A percentile compares a stretch with the other conserved stretches of the same genome.
Evolutionary conservation across 2,797 vertebrate species (phyloP).

Genomic region (Sebastes cheni): DNA sequence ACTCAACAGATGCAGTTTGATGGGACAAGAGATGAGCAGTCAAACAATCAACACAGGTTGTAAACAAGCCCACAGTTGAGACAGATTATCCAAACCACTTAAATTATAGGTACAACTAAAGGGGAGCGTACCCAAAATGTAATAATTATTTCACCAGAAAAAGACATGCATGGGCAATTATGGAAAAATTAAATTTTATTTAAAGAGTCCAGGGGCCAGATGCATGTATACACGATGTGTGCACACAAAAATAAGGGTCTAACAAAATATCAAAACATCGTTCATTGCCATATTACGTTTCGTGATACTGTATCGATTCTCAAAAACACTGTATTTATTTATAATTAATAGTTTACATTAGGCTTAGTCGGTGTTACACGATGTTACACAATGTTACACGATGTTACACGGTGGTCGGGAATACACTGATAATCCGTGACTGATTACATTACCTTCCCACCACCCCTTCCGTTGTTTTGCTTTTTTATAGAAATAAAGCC

Average conservation of each 20-base stretch:
- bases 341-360: too few relatives aligned
- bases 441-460: too few relatives aligned
- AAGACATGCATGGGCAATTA: accelerated
- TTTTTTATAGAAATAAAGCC: too few relatives aligned
- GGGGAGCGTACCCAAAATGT: not conserved
- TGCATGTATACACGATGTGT: not conserved
- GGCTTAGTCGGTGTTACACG: too few relatives aligned
- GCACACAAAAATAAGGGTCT: not conserved
- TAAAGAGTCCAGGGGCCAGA: not conserved
- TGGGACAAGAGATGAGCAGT: not conserved
- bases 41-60: not conserved
- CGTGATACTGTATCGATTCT: too few relatives aligned
- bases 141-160: not conserved
- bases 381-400: too few relatives aligned
- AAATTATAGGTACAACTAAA: not conserved
- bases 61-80: not conserved
- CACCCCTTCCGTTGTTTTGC: too few relatives aligned
- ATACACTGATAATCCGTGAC: too few relatives aligned
- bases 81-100: not conserved
- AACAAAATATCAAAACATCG: too few relatives aligned
- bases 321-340: too few relatives aligned
- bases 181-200: not conserved
- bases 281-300: too few relatives aligned
- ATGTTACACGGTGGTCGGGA: too few relatives aligned
- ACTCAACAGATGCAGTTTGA: not conserved